Percentiles rank a stretch among this genome's conserved stretches.
phyloP scores from a whole-genome alignment of 2,113 vertebrate species.

The Oreochromis niloticus region DNA sequence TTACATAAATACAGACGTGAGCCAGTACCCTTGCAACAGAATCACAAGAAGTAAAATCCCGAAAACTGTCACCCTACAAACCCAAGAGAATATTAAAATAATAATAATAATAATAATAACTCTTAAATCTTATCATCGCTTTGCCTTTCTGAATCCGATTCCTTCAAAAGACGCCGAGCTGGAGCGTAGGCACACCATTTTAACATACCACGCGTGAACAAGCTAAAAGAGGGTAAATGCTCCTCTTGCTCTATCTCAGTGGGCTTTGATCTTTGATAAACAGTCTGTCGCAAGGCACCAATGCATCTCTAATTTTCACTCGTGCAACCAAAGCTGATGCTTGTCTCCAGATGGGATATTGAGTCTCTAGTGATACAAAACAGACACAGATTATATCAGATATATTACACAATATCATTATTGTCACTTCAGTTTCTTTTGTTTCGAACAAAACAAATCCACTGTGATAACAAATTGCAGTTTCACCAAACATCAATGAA shows the following conservation, averaged over 20 bases:
- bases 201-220: neutral
- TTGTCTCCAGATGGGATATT: neutral
- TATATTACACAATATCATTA: neutral
- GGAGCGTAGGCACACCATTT: conserved; percentile 11
- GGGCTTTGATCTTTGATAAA: conserved; percentile 2
- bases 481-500: neutral
- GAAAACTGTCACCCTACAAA: neutral
- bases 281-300: neutral
- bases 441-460: neutral
- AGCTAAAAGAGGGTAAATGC: neutral
- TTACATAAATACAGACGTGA: conserved; percentile 27
- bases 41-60: neutral
- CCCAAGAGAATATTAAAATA: neutral
- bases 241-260: neutral
- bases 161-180: neutral
- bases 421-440: neutral
- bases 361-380: neutral
- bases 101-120: neutral
- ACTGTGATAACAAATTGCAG: conserved; percentile 3
- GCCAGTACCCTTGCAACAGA: conserved; percentile 6
- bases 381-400: neutral
- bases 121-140: neutral
- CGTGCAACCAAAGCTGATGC: neutral
- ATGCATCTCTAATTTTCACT: neutral
- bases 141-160: neutral